phyloP scores from a whole-genome alignment of 2,888 invertebrate genomes.

The Tortrix viridana region DNA sequence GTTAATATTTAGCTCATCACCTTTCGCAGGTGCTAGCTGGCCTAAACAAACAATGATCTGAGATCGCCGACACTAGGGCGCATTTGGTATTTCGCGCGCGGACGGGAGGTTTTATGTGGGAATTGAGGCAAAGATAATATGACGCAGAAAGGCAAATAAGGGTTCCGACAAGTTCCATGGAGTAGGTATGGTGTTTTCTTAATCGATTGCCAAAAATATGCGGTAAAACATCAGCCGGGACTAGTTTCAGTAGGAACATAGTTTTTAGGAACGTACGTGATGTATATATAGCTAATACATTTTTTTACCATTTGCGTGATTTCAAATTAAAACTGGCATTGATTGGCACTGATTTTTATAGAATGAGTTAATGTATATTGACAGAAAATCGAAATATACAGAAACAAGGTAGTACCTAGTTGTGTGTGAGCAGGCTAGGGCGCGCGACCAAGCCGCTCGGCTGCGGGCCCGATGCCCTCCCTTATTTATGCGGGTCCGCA shows the following conservation, averaged over 20 bases:
- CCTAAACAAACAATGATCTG: conserved; percentile 81
- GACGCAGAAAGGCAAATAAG: conserved; percentile 79
- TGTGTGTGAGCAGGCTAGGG: background rate
- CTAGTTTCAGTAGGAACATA: background rate
- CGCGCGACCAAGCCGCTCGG: conserved; percentile 1
- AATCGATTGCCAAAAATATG: conserved; percentile 54
- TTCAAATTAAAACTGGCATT: too few relatives aligned
- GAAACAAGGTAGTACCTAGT: too few relatives aligned
- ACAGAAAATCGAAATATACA: background rate
- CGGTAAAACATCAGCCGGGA: background rate
- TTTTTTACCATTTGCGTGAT: too few relatives aligned
- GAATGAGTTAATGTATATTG: too few relatives aligned
- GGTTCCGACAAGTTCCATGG: conserved; percentile 73
- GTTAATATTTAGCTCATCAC: conserved; percentile 76
- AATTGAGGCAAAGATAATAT: conserved; percentile 79
- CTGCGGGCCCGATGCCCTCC: conserved; percentile 51
- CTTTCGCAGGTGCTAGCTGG: conserved; percentile 62
- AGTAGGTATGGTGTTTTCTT: conserved; percentile 70
- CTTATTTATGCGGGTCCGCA: conserved; percentile 78
- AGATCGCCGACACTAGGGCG: conserved; percentile 77
- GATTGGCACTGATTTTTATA: too few relatives aligned
- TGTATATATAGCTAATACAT: background rate
- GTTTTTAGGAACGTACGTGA: background rate
- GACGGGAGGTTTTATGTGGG: conserved; percentile 74
- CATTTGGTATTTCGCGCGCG: conserved; percentile 83